A percentile compares a stretch with the other conserved stretches of the same genome.
phyloP scores from a whole-genome alignment of 2,113 vertebrate genomes.

The Platycercus adscitus region DNA sequence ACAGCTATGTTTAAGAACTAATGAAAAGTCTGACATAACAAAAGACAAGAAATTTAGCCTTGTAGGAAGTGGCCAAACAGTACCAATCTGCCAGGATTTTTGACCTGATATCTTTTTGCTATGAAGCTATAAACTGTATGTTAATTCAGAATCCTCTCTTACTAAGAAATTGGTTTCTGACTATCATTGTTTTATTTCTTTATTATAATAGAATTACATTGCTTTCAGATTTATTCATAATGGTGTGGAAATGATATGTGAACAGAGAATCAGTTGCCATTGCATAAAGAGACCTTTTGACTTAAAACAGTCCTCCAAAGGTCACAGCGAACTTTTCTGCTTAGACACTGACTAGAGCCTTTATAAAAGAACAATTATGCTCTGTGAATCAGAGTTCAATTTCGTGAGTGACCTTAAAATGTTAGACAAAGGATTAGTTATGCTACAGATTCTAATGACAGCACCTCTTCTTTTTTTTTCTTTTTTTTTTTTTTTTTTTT shows the following conservation, averaged over 20 bases:
- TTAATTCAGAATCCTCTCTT: not conserved
- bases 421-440: not conserved
- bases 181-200: not conserved
- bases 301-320: not conserved
- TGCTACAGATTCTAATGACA: not conserved
- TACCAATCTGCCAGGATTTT: not conserved
- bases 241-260: not conserved
- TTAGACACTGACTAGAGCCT: not conserved
- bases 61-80: not conserved
- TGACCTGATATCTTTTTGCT: not conserved
- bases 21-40: not conserved
- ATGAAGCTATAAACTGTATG: not conserved
- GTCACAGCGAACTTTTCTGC: not conserved
- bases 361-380: not conserved
- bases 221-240: not conserved
- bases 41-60: not conserved
- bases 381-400: not conserved
- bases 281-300: not conserved
- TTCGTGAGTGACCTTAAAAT: not conserved
- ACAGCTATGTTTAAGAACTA: not conserved
- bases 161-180: not conserved
- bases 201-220: not conserved
- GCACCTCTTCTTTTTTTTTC: not conserved
- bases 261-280: not conserved
- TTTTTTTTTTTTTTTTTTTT: not conserved